phyloP scores from a whole-genome alignment of 1,140 invertebrate genomes.

The Drosophila aff. region DNA sequence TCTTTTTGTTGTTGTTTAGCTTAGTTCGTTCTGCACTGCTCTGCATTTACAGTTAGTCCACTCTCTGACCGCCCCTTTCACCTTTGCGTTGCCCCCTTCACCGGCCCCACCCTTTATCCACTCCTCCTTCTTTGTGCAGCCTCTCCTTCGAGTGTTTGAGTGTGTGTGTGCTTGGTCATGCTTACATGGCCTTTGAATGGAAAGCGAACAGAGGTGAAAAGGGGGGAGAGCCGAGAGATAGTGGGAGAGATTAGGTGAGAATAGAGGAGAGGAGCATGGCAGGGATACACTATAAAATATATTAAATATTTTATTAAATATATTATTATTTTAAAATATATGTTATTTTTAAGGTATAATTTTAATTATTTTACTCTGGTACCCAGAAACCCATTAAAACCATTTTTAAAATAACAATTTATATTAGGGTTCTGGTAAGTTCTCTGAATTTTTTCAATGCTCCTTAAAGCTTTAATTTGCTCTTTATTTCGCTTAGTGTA shows the following conservation, averaged over 20 bases:
- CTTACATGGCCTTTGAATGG: conserved; percentile 60
- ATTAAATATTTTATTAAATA: no score
- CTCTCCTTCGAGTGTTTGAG: conserved; percentile 26
- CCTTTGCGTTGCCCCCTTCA: neutral
- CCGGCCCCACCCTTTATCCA: neutral
- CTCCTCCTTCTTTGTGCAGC: conserved; percentile 5
- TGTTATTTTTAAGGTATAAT: no score
- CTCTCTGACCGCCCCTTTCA: conserved; percentile 28
- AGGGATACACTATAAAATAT: neutral
- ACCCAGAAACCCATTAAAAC: no score
- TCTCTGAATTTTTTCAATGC: no score
- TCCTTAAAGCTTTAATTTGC: no score
- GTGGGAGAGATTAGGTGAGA: conserved; percentile 14
- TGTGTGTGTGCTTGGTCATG: conserved; percentile 51
- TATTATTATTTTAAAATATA: no score
- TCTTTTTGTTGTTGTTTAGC: conserved; percentile 29
- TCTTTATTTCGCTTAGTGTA: conserved; percentile 15
- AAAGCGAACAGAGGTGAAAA: conserved; percentile 26
- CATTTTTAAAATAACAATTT: no score
- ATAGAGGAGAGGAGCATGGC: conserved; percentile 1
- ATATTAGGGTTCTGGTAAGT: neutral
- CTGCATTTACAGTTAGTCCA: conserved; percentile 67
- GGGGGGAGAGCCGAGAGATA: conserved; percentile 8
- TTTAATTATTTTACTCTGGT: no score
- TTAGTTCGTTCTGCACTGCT: conserved; percentile 44